These are phyloP conservation scores for Orchestes rusci DNA, from an alignment of 2,888 invertebrate species.

Conservation along the genomic window DNA sequence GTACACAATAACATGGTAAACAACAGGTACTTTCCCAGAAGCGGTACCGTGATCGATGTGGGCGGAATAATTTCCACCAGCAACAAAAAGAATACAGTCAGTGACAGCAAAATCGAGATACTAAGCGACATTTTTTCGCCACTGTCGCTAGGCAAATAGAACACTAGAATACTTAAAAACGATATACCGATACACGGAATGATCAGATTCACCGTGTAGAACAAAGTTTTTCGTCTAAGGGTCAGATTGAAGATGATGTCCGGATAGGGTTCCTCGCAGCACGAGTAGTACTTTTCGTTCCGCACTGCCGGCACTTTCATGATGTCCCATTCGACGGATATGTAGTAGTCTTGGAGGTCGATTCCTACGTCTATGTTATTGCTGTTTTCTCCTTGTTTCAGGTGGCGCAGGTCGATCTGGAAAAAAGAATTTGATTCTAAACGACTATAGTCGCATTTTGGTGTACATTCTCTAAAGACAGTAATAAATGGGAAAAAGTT, in stretches of 20 bases:
- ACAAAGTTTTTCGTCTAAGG: constrained; percentile 86
- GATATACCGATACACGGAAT: constrained; percentile 97
- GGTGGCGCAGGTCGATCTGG: constrained; percentile 83
- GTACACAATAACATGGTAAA: constrained; percentile 95
- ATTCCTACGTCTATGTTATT: constrained; percentile 86
- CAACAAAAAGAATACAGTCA: constrained; percentile 90
- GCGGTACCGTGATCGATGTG: constrained; percentile 85
- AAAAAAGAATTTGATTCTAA: too few species aligned
- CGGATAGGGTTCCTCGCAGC: constrained; percentile 93
- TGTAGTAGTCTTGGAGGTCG: constrained; percentile 89
- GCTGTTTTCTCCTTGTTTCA: constrained; percentile 79
- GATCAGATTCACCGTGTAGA: constrained; percentile 96
- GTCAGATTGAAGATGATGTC: constrained; percentile 98
- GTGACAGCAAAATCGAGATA: constrained; percentile 85
- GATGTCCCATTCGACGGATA: constrained; percentile 98
- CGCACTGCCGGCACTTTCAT: constrained; percentile 86
- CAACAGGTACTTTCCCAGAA: constrained; percentile 80
- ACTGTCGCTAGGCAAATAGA: constrained; percentile 95
- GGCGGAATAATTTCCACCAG: constrained; percentile 93
- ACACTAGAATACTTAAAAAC: constrained; percentile 92
- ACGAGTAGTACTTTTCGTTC: constrained; percentile 92
- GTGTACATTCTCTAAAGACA: too few species aligned
- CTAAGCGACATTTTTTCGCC: constrained; percentile 97
- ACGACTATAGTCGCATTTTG: too few species aligned
- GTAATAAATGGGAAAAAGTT: too few species aligned